A percentile compares a stretch with the other conserved stretches of the same genome.
Evolutionary conservation across 1,140 invertebrate species (phyloP).

Genomic region (Bemisia tabaci): DNA sequence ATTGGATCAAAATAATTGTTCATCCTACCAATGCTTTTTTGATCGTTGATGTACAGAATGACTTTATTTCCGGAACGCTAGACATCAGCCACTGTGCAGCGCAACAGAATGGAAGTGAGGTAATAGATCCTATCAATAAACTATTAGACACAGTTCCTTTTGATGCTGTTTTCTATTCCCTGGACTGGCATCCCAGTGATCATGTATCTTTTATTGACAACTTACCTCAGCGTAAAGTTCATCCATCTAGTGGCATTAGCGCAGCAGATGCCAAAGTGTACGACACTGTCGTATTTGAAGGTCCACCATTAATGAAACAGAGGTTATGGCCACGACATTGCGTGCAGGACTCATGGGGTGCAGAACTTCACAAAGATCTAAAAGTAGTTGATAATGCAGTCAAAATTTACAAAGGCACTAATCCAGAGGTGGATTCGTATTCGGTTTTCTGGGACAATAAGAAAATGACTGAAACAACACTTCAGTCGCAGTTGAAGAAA

Average conservation of each 20-base stretch:
- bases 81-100: constrained; percentile 87
- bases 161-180: constrained; percentile 85
- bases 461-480: constrained; percentile 70
- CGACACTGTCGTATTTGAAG: constrained; percentile 83
- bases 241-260: constrained; percentile 34
- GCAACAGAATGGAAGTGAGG: constrained; percentile 75
- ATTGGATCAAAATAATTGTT: constrained; percentile 74
- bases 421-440: constrained; percentile 91
- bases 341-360: constrained; percentile 87
- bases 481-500: constrained; percentile 63
- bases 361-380: constrained; percentile 81
- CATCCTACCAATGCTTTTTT: constrained; percentile 79
- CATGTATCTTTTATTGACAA: constrained; percentile 96
- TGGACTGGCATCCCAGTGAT: constrained; percentile 94
- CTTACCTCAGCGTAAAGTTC: constrained; percentile 50
- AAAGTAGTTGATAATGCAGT: constrained; percentile 65
- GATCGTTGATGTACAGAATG: constrained; percentile 95
- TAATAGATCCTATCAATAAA: constrained; percentile 80
- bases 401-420: constrained; percentile 85
- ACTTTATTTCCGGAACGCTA: constrained; percentile 90
- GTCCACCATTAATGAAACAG: constrained; percentile 67
- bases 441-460: constrained; percentile 98
- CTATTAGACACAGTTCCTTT: constrained; percentile 73
- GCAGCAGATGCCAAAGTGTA: constrained; percentile 64
- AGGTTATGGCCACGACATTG: constrained; percentile 90